Percentiles rank a stretch among this genome's conserved stretches.
Evolutionary conservation across 2,113 vertebrate species (phyloP).

Genomic region (Serinus canaria): DNA sequence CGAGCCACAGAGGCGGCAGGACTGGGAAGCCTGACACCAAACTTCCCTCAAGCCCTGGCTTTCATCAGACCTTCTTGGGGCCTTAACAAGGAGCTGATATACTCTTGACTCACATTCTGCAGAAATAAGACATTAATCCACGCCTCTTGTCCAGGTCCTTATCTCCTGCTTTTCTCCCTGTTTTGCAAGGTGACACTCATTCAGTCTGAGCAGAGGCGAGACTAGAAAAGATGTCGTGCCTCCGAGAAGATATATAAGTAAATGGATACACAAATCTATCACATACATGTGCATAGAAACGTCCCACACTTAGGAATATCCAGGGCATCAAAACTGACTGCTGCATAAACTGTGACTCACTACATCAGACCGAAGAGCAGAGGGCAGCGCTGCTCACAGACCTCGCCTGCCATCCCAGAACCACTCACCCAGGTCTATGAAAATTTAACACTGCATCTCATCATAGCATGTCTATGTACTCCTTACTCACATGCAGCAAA

Average conservation of each 20-base stretch:
- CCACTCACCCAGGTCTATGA: fast-evolving
- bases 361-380: not conserved
- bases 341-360: not conserved
- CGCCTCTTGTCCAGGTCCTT: not conserved
- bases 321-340: not conserved
- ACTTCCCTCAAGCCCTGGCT: not conserved
- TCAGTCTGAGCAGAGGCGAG: not conserved
- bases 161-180: not conserved
- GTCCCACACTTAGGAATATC: not conserved
- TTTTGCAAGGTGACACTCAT: not conserved
- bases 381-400: fast-evolving
- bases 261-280: not conserved
- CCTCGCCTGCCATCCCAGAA: not conserved
- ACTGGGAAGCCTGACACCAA: not conserved
- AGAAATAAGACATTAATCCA: not conserved
- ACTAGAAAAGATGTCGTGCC: not conserved
- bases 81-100: not conserved
- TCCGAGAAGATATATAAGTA: not conserved
- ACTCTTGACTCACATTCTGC: not conserved
- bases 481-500: not conserved
- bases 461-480: not conserved
- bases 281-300: not conserved
- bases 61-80: not conserved
- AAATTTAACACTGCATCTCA: not conserved
- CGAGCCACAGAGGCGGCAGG: not conserved